phyloP scores from a whole-genome alignment of 1,140 invertebrate species.

The Agrilus planipennis region DNA sequence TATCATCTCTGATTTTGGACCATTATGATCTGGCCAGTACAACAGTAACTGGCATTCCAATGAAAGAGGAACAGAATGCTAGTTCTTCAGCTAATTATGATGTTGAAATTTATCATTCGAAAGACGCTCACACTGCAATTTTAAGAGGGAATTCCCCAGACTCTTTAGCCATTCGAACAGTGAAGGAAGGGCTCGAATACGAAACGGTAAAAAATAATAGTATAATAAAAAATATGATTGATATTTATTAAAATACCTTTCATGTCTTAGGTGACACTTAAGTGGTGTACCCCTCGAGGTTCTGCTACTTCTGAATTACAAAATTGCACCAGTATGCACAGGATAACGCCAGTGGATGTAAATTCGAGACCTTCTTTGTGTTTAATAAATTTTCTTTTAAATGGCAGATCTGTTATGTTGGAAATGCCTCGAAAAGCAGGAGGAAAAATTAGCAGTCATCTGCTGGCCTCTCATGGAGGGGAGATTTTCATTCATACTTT shows the following conservation, averaged over 20 bases:
- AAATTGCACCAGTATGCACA: slow-evolving; percentile 69
- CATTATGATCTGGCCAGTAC: slow-evolving; percentile 92
- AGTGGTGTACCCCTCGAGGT: slow-evolving; percentile 91
- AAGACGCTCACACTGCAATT: slow-evolving; percentile 68
- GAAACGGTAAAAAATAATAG: slow-evolving; percentile 39
- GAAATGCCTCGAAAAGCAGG: slow-evolving; percentile 85
- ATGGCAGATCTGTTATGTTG: slow-evolving; percentile 85
- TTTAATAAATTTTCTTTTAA: slow-evolving; percentile 90
- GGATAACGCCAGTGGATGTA: slow-evolving; percentile 92
- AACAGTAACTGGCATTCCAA: slow-evolving; percentile 94
- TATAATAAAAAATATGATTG: neutral
- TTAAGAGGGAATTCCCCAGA: slow-evolving; percentile 46
- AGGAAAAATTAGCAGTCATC: slow-evolving; percentile 81
- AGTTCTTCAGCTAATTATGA: slow-evolving; percentile 97
- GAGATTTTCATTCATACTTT: slow-evolving; percentile 94
- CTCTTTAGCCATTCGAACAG: slow-evolving; percentile 34
- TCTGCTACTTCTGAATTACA: slow-evolving; percentile 64
- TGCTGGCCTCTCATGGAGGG: slow-evolving; percentile 85
- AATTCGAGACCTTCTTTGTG: slow-evolving; percentile 90
- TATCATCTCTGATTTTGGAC: slow-evolving; percentile 61
- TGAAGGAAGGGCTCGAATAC: slow-evolving; percentile 41
- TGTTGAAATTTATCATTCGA: slow-evolving; percentile 88
- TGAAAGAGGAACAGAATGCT: slow-evolving; percentile 99
- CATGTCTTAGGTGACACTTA: slow-evolving; percentile 62
- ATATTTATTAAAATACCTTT: neutral